Percentiles rank a stretch among this genome's conserved stretches.
phyloP scores from a whole-genome alignment of 2,113 vertebrate species.

The Machaerirhynchus nigripectus region DNA sequence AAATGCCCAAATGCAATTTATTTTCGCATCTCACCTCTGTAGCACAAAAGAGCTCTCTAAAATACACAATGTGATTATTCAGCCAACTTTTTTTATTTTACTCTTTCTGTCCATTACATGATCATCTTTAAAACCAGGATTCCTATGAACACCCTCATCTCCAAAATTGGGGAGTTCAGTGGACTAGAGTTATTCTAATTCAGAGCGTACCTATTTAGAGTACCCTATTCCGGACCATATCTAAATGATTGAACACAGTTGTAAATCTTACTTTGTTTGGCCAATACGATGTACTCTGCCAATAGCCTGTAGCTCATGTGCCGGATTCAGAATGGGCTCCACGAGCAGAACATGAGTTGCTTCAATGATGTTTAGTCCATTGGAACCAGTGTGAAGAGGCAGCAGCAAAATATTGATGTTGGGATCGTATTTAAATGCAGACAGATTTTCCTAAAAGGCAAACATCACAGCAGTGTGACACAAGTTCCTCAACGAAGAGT shows the following conservation, averaged over 20 bases:
- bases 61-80: background rate
- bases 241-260: background rate
- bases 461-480: slow-evolving; percentile 31
- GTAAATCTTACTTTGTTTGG: slow-evolving; percentile 87
- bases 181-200: background rate
- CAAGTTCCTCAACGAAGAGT: background rate
- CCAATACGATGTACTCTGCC: slow-evolving; percentile 97
- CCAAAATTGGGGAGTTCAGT: background rate
- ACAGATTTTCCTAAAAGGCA: slow-evolving; percentile 91
- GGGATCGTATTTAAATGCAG: slow-evolving; percentile 92
- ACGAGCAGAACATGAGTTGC: slow-evolving; percentile 94
- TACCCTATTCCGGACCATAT: background rate
- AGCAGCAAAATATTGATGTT: slow-evolving; percentile 97
- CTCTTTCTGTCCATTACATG: background rate
- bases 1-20: background rate
- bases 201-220: background rate
- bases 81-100: background rate
- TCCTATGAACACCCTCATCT: background rate
- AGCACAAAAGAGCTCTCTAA: background rate
- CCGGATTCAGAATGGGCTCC: slow-evolving; percentile 95
- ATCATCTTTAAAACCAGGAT: background rate
- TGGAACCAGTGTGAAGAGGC: slow-evolving; percentile 96
- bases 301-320: slow-evolving; percentile 96
- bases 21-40: background rate
- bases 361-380: slow-evolving; percentile 96